Percentiles rank a stretch among this genome's conserved stretches.
These are phyloP conservation scores for Cyanoramphus novaezelandiae DNA, from an alignment of 2,113 vertebrate species.

Conservation along the genomic window DNA sequence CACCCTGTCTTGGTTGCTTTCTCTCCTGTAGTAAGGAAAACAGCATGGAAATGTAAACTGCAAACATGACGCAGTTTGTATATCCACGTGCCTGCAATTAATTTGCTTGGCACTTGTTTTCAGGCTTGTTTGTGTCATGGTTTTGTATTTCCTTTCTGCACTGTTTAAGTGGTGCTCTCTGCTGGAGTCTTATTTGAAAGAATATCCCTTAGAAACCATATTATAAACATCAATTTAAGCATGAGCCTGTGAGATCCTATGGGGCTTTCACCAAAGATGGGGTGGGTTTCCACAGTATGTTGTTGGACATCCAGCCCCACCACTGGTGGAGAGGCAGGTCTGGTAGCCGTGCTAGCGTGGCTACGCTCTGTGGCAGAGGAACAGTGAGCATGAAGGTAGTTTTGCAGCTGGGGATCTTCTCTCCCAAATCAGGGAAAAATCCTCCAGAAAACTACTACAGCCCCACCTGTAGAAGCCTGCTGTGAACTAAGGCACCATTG, in stretches of 20 bases:
- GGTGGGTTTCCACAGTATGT: neutral
- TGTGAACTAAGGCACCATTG: neutral
- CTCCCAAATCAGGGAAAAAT: neutral
- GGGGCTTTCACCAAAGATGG: neutral
- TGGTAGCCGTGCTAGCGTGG: neutral
- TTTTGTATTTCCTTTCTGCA: neutral
- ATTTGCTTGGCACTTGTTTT: neutral
- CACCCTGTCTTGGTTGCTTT: neutral
- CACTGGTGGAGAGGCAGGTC: neutral
- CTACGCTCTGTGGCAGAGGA: rapidly evolving
- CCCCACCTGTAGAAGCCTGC: neutral
- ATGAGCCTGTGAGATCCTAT: neutral
- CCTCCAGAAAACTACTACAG: neutral
- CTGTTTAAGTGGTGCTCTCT: neutral
- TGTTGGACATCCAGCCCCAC: neutral
- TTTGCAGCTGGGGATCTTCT: neutral
- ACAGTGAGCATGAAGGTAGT: rapidly evolving
- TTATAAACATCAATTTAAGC: neutral
- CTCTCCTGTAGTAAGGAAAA: neutral
- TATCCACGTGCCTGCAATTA: neutral
- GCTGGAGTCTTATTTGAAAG: neutral
- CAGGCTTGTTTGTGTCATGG: neutral
- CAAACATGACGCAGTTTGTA: neutral
- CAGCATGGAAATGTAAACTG: neutral
- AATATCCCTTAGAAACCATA: neutral